Base-by-base conservation (phyloP, 2,888 invertebrate species). In the Arrhopalites spinosus region DNA sequence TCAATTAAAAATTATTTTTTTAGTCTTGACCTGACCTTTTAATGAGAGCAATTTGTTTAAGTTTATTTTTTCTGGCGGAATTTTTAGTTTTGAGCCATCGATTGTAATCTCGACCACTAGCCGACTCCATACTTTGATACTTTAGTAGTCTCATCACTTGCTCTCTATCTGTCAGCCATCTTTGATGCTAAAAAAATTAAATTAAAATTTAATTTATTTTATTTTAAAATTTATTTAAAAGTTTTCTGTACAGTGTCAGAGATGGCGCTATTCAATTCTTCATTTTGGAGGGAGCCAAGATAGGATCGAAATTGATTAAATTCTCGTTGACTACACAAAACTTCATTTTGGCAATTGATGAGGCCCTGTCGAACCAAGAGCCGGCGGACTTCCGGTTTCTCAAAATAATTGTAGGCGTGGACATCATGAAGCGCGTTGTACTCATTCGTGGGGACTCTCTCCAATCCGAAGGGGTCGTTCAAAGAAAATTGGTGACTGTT, bases 341-440 rank as follows among this genome's bases (percentile, higher is more conserved):
- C 81, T 59, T 81, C 78, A 45, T 77, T 64, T 17, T 61, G n/a
- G 20, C 72, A 50, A 61, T 74, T 79, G 53, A 81, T 76, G 17
- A 81, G 76, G 23, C 79, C 79, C 67, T 75, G 79, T 15, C 68
- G 27, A 3, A 64, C 13, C 0, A 81, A 59, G 13, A 77, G 53
- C 27, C 61, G n/a, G 17, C 50, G 73, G 17, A 78, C 74, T 0
- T 20, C 25, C 8, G 80, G 81, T 45, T 69, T 70, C 20, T 59
- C 59, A 5, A 81, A 45, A 50, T 76, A 77, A 3, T 13, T 61
- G 25, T 71, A 70, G 0, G 76, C 74, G 56, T 75, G 73, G 2
- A 77, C 76, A 56, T 81, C 80, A 74, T 81, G 81, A 0, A 80
- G 66, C n/a, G 80, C 77, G 25, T 77, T 78, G 73, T 81, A 81